Percentiles rank a stretch among this genome's conserved stretches.
Conservation (phyloP, 2,888 invertebrate species). For the Caenorhabditis zanzibari region DNA sequence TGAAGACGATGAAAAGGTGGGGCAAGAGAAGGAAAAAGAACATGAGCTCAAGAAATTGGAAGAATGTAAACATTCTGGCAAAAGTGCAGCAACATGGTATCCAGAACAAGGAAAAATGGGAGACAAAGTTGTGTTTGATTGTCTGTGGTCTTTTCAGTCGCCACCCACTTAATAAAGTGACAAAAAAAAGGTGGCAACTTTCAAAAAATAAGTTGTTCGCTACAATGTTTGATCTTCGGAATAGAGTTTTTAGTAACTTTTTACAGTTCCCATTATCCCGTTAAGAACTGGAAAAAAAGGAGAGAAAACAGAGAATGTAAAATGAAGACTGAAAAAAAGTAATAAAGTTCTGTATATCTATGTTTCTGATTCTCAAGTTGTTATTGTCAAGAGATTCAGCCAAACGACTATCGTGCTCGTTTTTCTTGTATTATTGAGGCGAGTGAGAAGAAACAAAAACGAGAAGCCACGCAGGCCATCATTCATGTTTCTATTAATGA, state of each 20-base stretch:
- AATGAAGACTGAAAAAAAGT: background rate
- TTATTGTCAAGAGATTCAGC: constrained; percentile 6
- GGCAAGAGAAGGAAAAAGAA: background rate
- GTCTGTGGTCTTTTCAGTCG: constrained; percentile 9
- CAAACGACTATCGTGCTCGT: constrained; percentile 1
- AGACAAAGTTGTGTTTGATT: constrained; percentile 55
- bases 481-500: constrained; percentile 30
- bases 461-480: background rate
- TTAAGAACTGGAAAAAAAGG: background rate
- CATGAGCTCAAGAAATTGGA: constrained; percentile 39
- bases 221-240: constrained; percentile 57
- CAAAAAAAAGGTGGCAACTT: constrained; percentile 33
- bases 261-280: constrained; percentile 7
- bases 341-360: background rate
- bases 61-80: constrained; percentile 53
- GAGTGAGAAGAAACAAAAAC: background rate
- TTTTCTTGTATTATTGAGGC: background rate
- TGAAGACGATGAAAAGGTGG: constrained; percentile 17
- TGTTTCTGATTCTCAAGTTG: constrained; percentile 13
- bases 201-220: constrained; percentile 28
- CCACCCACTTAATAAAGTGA: constrained; percentile 7
- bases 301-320: background rate
- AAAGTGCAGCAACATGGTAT: constrained; percentile 54
- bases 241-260: constrained; percentile 12
- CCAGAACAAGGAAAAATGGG: constrained; percentile 19